Base-by-base conservation (phyloP, 2,113 vertebrate genomes). In the Chiloscyllium plagiosum region DNA sequence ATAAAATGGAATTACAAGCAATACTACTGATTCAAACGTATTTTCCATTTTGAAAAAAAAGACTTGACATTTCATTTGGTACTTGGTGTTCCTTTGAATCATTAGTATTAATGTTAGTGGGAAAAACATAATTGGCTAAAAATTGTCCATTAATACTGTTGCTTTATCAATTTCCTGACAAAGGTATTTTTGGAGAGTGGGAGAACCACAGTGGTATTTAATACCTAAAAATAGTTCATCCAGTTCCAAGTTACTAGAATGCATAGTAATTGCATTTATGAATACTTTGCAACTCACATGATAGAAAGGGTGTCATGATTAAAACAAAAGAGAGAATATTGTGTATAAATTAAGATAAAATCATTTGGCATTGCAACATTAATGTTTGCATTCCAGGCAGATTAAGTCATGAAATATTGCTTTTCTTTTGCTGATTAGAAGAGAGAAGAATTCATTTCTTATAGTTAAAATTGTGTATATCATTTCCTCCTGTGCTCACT, bases 1-100 rank as follows among this genome's bases (percentile, higher is more conserved):
- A 96, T 52, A 96, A 42, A 96, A 95, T 96, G 69, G 78, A 68
- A 96, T 96, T 76, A 95, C 96, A 52, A n/a, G 1, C 50, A 61
- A 13, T 52, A 61, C 12, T 13, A 33, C 61, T 33, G 50, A 61
- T 61, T 12, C 12, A 90, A 90, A 90, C 0, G 0, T 61, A 90
- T 56, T 61, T 90, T 12, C 61, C 33, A 52, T 90, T 90, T 61
- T 33, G 7, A n/a, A 56, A 52, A 29, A 90, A 17, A 33, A 12
- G 15, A 13, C n/a, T 83, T 83, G 78, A 83, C n/a, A 83, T 83
- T 37, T 17, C 33, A 83, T 5, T 83, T 13, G n/a, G n/a, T 80
- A 13, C 0, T 80, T n/a, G 78, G 33, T n/a, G 78, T 17, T 15
- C 37, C n/a, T 42, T 83, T 37, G 13, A 83, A 83, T 83, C 78